A percentile compares a stretch with the other conserved stretches of the same genome.
phyloP scores from a whole-genome alignment of 2,113 vertebrate species.

The Caretta caretta region DNA sequence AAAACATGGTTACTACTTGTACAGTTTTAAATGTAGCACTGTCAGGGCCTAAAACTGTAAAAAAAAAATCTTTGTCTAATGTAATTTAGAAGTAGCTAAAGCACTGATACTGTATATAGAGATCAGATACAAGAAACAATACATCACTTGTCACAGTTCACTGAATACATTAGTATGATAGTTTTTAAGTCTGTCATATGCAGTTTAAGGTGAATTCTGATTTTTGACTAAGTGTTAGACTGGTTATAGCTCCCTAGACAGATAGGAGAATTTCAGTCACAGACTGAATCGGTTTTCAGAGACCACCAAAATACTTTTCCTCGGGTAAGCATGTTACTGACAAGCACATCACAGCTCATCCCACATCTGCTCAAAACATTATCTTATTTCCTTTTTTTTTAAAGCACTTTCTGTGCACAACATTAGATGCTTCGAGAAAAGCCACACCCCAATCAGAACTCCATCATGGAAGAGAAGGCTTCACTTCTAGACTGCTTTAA shows the following conservation, averaged over 20 bases:
- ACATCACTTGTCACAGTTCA: not conserved
- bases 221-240: not conserved
- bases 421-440: not conserved
- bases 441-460: not conserved
- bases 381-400: constrained; percentile 26
- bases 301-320: not conserved
- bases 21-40: too few relatives aligned
- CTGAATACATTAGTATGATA: too few relatives aligned
- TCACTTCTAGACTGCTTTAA: not conserved
- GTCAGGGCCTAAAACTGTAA: not conserved
- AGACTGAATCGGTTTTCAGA: not conserved
- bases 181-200: too few relatives aligned
- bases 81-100: not conserved
- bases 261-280: not conserved
- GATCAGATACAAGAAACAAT: not conserved
- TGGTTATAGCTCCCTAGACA: not conserved
- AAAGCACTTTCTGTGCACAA: not conserved
- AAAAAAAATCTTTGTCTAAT: not conserved
- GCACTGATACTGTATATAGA: fast-evolving
- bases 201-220: too few relatives aligned
- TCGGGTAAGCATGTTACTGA: not conserved
- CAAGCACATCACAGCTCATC: not conserved
- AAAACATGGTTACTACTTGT: too few relatives aligned
- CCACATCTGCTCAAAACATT: not conserved
- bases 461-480: fast-evolving